Percentiles rank a stretch among this genome's conserved stretches.
phyloP scores from a whole-genome alignment of 1,140 invertebrate genomes.

The Drosophila rufa region DNA sequence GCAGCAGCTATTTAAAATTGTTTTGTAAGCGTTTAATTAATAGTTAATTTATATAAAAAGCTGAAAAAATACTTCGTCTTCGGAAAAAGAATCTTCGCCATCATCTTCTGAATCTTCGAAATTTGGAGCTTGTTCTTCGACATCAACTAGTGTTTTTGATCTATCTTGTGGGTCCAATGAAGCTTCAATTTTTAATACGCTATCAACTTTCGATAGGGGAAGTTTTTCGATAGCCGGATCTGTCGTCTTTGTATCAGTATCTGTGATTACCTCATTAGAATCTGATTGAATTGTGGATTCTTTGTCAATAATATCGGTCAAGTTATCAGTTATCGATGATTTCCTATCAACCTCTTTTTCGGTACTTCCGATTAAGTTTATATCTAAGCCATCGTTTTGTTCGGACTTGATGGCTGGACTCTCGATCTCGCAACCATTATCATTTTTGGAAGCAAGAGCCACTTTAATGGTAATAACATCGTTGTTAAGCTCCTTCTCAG shows the following conservation, averaged over 20 bases:
- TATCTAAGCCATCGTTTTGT: slow-evolving; percentile 1
- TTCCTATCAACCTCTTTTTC: not conserved
- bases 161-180: not conserved
- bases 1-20: not conserved
- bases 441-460: not conserved
- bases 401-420: not conserved
- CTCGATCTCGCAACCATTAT: not conserved
- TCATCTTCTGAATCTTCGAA: slow-evolving; percentile 9
- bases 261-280: not conserved
- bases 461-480: not conserved
- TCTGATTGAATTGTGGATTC: not conserved
- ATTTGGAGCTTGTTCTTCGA: slow-evolving; percentile 1
- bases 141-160: slow-evolving; percentile 1
- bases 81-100: slow-evolving; percentile 5
- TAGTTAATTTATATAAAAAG: no score
- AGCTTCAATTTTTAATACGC: not conserved
- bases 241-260: not conserved
- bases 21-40: not conserved
- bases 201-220: not conserved
- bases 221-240: not conserved
- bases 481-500: slow-evolving; percentile 2
- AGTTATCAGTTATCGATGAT: not conserved
- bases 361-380: not conserved
- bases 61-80: slow-evolving; percentile 9
- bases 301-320: not conserved